A percentile compares a stretch with the other conserved stretches of the same genome.
Evolutionary conservation across 2,888 invertebrate species (phyloP).

Genomic region (Electrophaes corylata): DNA sequence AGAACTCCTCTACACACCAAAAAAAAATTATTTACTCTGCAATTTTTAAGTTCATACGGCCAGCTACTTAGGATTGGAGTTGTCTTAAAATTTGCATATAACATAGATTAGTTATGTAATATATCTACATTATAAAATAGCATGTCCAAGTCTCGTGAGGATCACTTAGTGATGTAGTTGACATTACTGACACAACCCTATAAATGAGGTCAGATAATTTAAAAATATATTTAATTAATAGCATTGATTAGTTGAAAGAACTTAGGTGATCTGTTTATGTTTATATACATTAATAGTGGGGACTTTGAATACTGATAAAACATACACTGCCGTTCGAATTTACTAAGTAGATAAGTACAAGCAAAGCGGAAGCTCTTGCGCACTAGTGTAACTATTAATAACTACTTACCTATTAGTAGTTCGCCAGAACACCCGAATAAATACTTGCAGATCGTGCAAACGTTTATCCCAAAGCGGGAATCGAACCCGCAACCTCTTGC

Average conservation of each 20-base stretch:
- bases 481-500: too few species aligned
- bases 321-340: background rate
- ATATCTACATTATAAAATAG: slow-evolving; percentile 15
- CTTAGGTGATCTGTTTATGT: slow-evolving; percentile 11
- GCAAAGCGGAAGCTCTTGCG: background rate
- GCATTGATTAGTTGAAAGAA: slow-evolving; percentile 4
- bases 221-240: slow-evolving; percentile 14
- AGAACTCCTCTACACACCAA: too few species aligned
- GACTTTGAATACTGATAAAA: slow-evolving; percentile 2
- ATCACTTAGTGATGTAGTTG: slow-evolving; percentile 38
- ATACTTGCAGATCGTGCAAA: too few species aligned
- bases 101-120: too few species aligned
- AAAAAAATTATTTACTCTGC: too few species aligned
- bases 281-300: slow-evolving; percentile 10
- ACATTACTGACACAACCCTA: slow-evolving; percentile 10
- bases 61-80: too few species aligned
- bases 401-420: background rate
- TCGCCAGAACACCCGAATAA: too few species aligned
- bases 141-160: slow-evolving; percentile 45
- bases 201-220: slow-evolving; percentile 19
- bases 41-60: too few species aligned
- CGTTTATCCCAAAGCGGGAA: too few species aligned
- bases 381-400: too few species aligned
- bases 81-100: too few species aligned
- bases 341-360: background rate